A percentile compares a stretch with the other conserved stretches of the same genome.
Evolutionary conservation across 23 tunicate genomes (phyloP).

Genomic region (Aplidium turbinatum): DNA sequence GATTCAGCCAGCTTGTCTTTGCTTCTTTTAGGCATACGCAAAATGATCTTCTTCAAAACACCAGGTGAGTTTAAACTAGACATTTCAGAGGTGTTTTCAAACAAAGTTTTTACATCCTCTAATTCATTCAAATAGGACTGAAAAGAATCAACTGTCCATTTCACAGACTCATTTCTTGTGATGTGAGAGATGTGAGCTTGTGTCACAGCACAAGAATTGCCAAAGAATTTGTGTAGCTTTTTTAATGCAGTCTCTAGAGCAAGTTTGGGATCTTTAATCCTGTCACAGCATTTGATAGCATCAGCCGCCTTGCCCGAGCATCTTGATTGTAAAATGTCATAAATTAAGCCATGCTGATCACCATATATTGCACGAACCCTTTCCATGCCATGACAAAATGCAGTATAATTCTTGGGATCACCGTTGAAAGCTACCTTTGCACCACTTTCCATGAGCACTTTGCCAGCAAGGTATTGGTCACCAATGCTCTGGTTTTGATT

Average conservation of each 20-base stretch:
- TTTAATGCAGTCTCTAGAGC: constrained; percentile 11
- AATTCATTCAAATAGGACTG: constrained; percentile 10
- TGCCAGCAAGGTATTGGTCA: constrained; percentile 21
- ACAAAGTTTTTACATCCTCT: constrained; percentile 7
- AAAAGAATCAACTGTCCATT: constrained; percentile 10
- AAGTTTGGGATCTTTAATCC: constrained; percentile 17
- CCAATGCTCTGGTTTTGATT: no score
- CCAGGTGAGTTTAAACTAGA: constrained; percentile 9
- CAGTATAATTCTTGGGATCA: constrained; percentile 4
- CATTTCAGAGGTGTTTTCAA: background rate
- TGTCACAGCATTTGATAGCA: constrained; percentile 24
- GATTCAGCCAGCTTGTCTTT: background rate
- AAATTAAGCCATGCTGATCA: background rate
- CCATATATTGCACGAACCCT: constrained; percentile 6
- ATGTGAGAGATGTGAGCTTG: background rate
- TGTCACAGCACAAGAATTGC: background rate
- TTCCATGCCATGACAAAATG: constrained; percentile 16
- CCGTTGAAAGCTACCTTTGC: constrained; percentile 13
- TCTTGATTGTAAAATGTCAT: constrained; percentile 15
- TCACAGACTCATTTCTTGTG: constrained; percentile 1
- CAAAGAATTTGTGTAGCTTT: constrained; percentile 11
- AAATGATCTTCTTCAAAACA: constrained; percentile 1
- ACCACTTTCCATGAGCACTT: constrained; percentile 8
- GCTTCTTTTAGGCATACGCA: background rate
- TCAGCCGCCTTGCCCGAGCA: constrained; percentile 20